phyloP scores from a whole-genome alignment of 1,140 invertebrate genomes.

The Euglossa dilemma region DNA sequence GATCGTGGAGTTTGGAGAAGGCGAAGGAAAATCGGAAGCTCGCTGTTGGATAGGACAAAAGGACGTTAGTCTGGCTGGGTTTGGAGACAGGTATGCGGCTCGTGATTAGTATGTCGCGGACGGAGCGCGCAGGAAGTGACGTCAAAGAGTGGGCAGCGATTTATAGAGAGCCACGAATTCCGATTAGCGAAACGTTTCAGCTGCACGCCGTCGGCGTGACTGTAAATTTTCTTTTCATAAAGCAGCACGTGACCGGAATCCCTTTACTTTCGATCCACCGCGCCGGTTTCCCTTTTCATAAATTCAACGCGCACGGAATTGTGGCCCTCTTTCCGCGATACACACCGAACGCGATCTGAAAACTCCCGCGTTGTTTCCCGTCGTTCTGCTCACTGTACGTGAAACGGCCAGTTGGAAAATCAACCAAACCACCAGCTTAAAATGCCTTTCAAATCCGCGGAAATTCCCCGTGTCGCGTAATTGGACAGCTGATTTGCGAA shows the following conservation, averaged over 20 bases:
- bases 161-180: conserved; percentile 63
- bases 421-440: no score
- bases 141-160: conserved; percentile 62
- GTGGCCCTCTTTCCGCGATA: neutral
- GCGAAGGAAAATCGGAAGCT: neutral
- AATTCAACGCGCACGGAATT: conserved; percentile 25
- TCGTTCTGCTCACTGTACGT: neutral
- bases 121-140: conserved; percentile 67
- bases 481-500: no score
- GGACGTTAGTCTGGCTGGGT: neutral
- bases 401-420: no score
- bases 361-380: neutral
- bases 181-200: conserved; percentile 52
- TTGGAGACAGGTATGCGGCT: conserved; percentile 54
- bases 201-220: conserved; percentile 12
- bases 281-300: conserved; percentile 4
- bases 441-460: no score
- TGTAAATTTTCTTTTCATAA: conserved; percentile 55
- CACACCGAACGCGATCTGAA: neutral
- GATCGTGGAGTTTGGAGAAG: no score
- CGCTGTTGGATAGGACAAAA: neutral
- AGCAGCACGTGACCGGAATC: conserved; percentile 42
- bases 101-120: conserved; percentile 69
- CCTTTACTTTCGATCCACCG: neutral
- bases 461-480: no score